Conservation (phyloP, 2,888 invertebrate genomes). For the Folsomia manolachei region DNA sequence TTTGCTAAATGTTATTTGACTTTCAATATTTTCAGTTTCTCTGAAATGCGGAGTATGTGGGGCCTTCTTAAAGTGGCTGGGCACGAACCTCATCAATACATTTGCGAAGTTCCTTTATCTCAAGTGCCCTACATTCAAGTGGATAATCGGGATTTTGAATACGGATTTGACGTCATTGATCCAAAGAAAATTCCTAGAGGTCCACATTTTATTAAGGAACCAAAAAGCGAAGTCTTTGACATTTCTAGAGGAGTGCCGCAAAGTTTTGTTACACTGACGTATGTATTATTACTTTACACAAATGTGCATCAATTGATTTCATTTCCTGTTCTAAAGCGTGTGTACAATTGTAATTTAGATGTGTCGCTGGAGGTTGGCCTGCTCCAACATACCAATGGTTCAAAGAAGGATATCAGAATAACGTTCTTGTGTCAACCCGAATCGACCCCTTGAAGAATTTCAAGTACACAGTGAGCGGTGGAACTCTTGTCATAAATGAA, state of each 20-base stretch:
- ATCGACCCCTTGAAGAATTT: conserved; percentile 74
- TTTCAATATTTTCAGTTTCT: conserved; percentile 57
- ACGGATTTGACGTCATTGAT: conserved; percentile 78
- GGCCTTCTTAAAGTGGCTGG: conserved; percentile 78
- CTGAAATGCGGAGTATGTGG: conserved; percentile 67
- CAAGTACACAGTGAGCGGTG: conserved; percentile 84
- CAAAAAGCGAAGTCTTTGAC: conserved; percentile 78
- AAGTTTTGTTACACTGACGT: conserved; percentile 72
- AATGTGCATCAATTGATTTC: neutral
- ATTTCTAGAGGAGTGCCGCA: conserved; percentile 66
- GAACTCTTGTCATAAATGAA: conserved; percentile 80
- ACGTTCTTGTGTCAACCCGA: conserved; percentile 66
- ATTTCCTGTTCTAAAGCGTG: neutral
- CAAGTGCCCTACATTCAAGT: conserved; percentile 67
- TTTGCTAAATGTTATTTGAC: neutral
- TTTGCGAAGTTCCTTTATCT: conserved; percentile 81
- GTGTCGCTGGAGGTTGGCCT: conserved; percentile 82
- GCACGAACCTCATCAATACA: conserved; percentile 72
- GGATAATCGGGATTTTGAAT: conserved; percentile 72
- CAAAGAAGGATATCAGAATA: conserved; percentile 79
- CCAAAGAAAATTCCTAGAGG: conserved; percentile 78
- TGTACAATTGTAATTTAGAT: conserved; percentile 59
- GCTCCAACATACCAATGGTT: conserved; percentile 87
- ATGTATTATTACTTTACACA: too few relatives aligned
- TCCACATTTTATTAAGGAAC: conserved; percentile 83